A percentile compares a stretch with the other conserved stretches of the same genome.
Conservation (phyloP, 2,113 vertebrate genomes). For the Chrysemys picta region DNA sequence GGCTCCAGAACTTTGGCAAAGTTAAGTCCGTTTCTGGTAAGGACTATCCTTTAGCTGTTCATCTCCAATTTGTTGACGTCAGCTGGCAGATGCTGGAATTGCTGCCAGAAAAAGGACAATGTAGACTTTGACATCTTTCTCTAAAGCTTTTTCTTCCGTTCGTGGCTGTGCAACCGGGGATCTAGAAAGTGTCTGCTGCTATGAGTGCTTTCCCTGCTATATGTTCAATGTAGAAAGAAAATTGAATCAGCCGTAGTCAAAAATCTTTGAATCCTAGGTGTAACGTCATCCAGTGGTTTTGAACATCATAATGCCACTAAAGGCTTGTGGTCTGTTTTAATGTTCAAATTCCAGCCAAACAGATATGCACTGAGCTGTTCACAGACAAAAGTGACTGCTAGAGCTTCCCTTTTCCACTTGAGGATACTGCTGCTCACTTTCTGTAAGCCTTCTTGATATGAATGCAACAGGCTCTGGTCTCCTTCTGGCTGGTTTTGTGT, state of each 20-base stretch:
- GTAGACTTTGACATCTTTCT: neutral
- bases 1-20: neutral
- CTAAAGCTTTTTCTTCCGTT: neutral
- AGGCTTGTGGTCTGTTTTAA: neutral
- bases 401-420: neutral
- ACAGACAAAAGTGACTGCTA: neutral
- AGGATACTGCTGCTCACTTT: neutral
- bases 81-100: neutral
- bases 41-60: neutral
- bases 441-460: neutral
- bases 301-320: neutral
- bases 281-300: neutral
- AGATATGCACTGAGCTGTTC: neutral
- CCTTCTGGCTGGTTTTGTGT: neutral
- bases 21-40: neutral
- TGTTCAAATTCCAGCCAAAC: neutral
- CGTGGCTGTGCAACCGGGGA: neutral
- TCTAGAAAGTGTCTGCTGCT: neutral
- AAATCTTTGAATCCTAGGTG: neutral
- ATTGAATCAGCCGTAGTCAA: neutral
- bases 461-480: neutral
- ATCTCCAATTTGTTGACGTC: neutral
- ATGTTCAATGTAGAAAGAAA: neutral
- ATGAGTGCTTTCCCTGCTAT: neutral
- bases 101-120: neutral